A percentile compares a stretch with the other conserved stretches of the same genome.
Evolutionary conservation across 2,888 invertebrate genomes (phyloP).

Genomic region (Hecatera dysodea): DNA sequence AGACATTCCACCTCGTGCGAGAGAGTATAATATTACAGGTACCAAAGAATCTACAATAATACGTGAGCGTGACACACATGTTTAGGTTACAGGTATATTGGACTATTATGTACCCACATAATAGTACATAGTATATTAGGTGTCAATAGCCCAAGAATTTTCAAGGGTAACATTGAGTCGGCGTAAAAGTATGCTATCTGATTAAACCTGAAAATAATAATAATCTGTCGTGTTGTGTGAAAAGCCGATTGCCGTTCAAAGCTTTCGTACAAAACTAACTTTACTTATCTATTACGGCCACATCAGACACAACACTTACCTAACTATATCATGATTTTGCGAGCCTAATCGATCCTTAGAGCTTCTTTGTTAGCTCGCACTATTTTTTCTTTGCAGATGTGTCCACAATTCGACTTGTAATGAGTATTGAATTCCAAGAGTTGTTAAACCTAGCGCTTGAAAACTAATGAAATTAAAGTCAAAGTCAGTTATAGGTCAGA

Average conservation of each 20-base stretch:
- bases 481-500: too few species aligned
- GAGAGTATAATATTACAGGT: constrained; percentile 2
- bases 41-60: not conserved
- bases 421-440: too few species aligned
- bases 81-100: not conserved
- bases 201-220: not conserved
- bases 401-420: too few species aligned
- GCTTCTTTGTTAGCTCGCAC: not conserved
- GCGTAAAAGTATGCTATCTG: not conserved
- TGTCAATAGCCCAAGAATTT: not conserved
- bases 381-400: too few species aligned
- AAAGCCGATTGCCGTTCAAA: too few species aligned
- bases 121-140: too few species aligned
- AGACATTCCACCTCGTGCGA: constrained; percentile 2
- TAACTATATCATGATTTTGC: too few species aligned
- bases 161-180: not conserved
- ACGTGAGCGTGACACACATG: not conserved
- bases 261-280: too few species aligned
- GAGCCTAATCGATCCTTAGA: not conserved
- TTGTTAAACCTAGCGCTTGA: too few species aligned
- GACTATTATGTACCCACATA: not conserved
- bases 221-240: too few species aligned
- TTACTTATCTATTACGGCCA: not conserved
- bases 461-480: too few species aligned
- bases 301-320: not conserved